Conservation (phyloP, 2,797 vertebrate genomes). For the Erethizon dorsatum region DNA sequence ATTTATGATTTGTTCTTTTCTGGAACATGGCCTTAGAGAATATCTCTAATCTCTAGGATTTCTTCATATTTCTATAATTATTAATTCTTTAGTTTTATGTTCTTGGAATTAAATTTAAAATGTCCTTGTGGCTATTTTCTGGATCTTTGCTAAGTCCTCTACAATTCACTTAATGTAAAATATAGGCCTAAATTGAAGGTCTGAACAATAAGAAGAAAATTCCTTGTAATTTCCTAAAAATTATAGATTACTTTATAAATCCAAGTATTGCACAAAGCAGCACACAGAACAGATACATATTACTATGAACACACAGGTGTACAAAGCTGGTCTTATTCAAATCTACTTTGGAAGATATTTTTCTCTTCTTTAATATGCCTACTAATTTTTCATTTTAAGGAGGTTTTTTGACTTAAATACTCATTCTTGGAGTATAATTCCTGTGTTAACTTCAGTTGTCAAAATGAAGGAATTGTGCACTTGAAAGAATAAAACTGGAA, state of each 20-base stretch:
- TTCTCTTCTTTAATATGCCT: background rate
- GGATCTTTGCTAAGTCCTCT: background rate
- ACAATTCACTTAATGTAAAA: background rate
- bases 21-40: background rate
- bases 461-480: background rate
- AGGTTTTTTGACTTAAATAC: background rate
- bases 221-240: background rate
- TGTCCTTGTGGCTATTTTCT: background rate
- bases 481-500: background rate
- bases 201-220: background rate
- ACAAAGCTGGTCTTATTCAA: background rate
- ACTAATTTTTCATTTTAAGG: conserved; percentile 19
- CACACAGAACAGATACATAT: background rate
- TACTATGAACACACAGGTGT: background rate
- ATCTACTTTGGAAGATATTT: background rate
- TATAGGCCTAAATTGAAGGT: background rate
- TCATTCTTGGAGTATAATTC: background rate
- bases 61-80: conserved; percentile 2
- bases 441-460: background rate
- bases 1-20: background rate
- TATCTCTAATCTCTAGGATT: background rate
- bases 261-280: background rate
- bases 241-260: background rate
- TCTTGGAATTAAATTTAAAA: conserved; percentile 10
- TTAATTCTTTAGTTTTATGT: background rate